Conservation (phyloP, 2,797 vertebrate genomes). For the Graptemys geographica region DNA sequence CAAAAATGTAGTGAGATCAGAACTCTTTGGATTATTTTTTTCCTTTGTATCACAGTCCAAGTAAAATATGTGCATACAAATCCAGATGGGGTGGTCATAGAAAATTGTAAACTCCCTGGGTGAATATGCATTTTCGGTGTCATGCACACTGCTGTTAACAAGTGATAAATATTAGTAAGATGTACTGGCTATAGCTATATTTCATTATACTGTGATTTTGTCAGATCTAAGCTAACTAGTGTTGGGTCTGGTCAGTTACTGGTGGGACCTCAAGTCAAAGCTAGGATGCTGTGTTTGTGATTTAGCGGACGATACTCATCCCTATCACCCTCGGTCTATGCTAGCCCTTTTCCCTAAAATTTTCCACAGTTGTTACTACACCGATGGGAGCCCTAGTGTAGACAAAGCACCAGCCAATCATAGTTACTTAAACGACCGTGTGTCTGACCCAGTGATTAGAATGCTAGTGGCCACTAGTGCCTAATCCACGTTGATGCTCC, state of each 20-base stretch:
- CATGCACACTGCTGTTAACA: background rate
- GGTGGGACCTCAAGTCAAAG: background rate
- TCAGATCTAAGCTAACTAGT: background rate
- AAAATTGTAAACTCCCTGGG: background rate
- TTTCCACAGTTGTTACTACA: background rate
- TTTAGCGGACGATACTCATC: background rate
- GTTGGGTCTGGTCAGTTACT: background rate
- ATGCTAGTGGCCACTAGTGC: background rate
- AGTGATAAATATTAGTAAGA: background rate
- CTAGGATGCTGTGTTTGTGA: background rate
- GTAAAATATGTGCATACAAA: background rate
- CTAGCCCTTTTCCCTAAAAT: background rate
- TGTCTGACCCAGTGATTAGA: background rate
- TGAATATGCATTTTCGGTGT: background rate
- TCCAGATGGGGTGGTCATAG: background rate
- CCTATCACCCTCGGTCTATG: background rate
- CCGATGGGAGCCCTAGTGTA: background rate
- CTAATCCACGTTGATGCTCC: background rate
- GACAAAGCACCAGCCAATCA: background rate
- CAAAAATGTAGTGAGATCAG: slow-evolving; percentile 2
- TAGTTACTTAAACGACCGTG: background rate
- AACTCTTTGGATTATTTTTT: background rate
- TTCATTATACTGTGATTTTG: background rate
- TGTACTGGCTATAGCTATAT: background rate
- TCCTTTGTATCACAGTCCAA: background rate